Base-by-base conservation (phyloP, 2,888 invertebrate species). In the Anthophora plumipes region DNA sequence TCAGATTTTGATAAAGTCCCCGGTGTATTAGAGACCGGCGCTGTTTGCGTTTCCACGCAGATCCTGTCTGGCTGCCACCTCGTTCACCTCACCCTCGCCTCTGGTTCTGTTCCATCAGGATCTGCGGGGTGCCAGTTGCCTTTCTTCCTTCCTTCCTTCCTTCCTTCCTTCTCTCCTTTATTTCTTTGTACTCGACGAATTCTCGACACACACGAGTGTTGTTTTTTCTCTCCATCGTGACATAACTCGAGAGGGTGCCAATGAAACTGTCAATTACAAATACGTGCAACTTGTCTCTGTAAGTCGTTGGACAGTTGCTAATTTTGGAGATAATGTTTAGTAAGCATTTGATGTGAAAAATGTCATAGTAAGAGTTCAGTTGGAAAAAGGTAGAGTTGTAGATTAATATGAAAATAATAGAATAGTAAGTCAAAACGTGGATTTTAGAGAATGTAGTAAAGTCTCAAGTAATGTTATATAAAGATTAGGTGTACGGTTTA, bases 1-100 rank as follows among this genome's bases (percentile, higher is more conserved):
- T 90, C 89, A 89, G 89, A 89, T 89, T 89, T 89, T 89, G 90
- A 89, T 90, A 89, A 90, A 88, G 88, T 90, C 89, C 84, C 90
- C 82, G 83, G 89, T 87, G 91, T 91, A 89, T 90, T 86, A 84
- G 85, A 88, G 87, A 72, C 64, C 73, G 78, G 81, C 80, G 77
- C 82, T 88, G 89, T 89, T 90, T 90, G 86, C 86, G 87, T 88
- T 89, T 90, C 87, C 85, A 87, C 87, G 89, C 86, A 82, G 85
- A 85, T 88, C 88, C 84, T 80, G 84, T 87, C 83, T 87, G 88
- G 78, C 77, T 85, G 82, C 81, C 87, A 83, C 83, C 85, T 75
- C 82, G 71, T 83, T 72, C 86, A 43, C 78, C 71, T 78, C 69
- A 66, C 78, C 77, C 81, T 73, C 81, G 17, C n/a, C 64, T 66